Evolutionary conservation across 2,888 invertebrate genomes (phyloP).

Genomic region (Agonopterix arenella): DNA sequence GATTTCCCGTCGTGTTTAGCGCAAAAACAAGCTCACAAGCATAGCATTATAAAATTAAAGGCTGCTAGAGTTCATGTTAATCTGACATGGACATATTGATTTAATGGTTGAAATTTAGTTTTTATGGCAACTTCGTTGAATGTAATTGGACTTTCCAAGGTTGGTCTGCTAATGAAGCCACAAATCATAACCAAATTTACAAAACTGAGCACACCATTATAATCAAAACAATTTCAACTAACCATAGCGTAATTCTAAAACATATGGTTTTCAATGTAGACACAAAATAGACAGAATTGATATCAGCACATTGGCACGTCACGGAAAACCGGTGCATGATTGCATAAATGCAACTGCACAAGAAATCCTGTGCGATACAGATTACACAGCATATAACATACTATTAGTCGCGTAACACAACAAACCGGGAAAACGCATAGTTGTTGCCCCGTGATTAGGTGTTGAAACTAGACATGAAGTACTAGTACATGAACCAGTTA

Average conservation of each 20-base stretch:
- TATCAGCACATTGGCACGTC: conserved; percentile 5
- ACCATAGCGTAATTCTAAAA: too few relatives aligned
- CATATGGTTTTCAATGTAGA: background rate
- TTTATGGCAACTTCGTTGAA: conserved; percentile 3
- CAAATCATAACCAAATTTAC: conserved; percentile 8
- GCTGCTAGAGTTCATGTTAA: conserved; percentile 3
- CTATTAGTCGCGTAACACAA: conserved; percentile 23
- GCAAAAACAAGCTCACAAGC: conserved; percentile 9
- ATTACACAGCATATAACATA: conserved; percentile 15
- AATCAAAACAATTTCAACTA: background rate
- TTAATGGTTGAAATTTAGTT: conserved; percentile 3
- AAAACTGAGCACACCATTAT: background rate
- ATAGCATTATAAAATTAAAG: conserved; percentile 5
- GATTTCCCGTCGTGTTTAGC: conserved; percentile 12
- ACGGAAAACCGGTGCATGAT: conserved; percentile 8
- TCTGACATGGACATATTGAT: conserved; percentile 10
- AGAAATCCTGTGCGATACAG: conserved; percentile 15
- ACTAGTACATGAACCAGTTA: conserved; percentile 4
- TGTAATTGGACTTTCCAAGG: conserved; percentile 9
- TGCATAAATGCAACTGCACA: conserved; percentile 13
- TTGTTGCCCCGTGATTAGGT: conserved; percentile 18
- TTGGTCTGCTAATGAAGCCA: conserved; percentile 5
- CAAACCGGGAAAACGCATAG: conserved; percentile 19
- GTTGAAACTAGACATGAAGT: conserved; percentile 15
- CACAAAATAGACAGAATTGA: background rate